phyloP scores from a whole-genome alignment of 2,888 invertebrate species.

The Drosophila lacicola region DNA sequence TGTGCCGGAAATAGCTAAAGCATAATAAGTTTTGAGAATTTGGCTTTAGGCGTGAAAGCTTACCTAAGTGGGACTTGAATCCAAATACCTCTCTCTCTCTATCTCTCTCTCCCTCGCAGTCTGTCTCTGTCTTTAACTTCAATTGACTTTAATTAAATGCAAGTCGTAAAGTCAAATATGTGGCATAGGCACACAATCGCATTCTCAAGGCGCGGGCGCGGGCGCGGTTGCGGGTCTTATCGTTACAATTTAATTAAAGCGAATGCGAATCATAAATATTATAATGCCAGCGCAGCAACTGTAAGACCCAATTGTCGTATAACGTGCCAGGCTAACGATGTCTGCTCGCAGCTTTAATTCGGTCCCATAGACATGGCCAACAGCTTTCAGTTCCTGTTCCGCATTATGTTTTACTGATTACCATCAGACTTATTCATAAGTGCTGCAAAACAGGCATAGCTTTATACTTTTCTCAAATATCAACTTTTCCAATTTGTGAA shows the following conservation, averaged over 20 bases:
- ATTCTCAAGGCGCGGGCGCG: constrained; percentile 27
- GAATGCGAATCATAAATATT: constrained; percentile 80
- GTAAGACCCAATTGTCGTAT: constrained; percentile 61
- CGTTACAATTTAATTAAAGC: constrained; percentile 72
- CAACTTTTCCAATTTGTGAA: too few relatives aligned
- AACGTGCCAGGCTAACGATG: constrained; percentile 28
- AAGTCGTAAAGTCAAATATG: constrained; percentile 77
- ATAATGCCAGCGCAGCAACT: constrained; percentile 46
- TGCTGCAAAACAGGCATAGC: too few relatives aligned
- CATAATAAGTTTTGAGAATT: not conserved
- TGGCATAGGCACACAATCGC: constrained; percentile 45
- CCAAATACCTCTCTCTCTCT: not conserved
- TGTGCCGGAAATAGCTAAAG: too few relatives aligned
- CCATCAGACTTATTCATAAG: too few relatives aligned
- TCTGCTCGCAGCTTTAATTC: not conserved
- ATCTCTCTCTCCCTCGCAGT: not conserved
- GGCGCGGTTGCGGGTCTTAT: constrained; percentile 9
- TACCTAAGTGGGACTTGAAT: constrained; percentile 1
- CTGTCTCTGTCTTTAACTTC: constrained; percentile 32
- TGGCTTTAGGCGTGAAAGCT: not conserved
- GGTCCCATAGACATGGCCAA: not conserved
- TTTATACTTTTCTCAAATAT: too few relatives aligned
- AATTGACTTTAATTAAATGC: constrained; percentile 79
- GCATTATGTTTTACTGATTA: not conserved
- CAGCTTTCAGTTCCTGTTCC: constrained; percentile 5